These are phyloP conservation scores for Pomacea maculata DNA, from an alignment of 1,140 invertebrate species.

Conservation along the genomic window DNA sequence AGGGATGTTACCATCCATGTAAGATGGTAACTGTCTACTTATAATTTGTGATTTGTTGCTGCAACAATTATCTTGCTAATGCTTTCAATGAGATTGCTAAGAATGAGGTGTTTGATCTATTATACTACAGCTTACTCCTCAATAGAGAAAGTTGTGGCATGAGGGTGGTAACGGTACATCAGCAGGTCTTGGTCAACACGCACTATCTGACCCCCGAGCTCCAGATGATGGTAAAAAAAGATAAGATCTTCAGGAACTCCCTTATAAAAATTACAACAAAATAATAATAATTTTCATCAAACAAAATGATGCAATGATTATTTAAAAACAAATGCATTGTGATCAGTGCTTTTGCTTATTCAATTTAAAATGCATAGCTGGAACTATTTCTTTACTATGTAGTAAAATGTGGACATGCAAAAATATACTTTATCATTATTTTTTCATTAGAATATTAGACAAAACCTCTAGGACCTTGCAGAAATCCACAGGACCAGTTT, in stretches of 20 bases:
- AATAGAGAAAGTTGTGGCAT: conserved; percentile 75
- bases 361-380: too few relatives aligned
- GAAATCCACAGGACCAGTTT: too few relatives aligned
- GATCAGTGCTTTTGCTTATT: too few relatives aligned
- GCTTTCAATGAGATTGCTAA: background rate
- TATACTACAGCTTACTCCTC: conserved; percentile 65
- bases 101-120: background rate
- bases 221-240: conserved; percentile 78
- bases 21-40: background rate
- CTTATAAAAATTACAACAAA: conserved; percentile 41
- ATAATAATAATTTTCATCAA: background rate
- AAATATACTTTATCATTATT: too few relatives aligned
- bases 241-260: conserved; percentile 82
- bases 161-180: conserved; percentile 77
- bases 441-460: too few relatives aligned
- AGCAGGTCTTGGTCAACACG: conserved; percentile 73
- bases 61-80: background rate
- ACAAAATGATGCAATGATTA: too few relatives aligned
- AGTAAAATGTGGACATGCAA: too few relatives aligned
- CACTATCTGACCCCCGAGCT: conserved; percentile 69
- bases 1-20: background rate
- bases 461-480: too few relatives aligned
- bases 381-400: too few relatives aligned
- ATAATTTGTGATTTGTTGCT: background rate
- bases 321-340: too few relatives aligned